A percentile compares a stretch with the other conserved stretches of the same genome.
Evolutionary conservation across 2,113 vertebrate species (phyloP).

Genomic region (Anthoscopus minutus): DNA sequence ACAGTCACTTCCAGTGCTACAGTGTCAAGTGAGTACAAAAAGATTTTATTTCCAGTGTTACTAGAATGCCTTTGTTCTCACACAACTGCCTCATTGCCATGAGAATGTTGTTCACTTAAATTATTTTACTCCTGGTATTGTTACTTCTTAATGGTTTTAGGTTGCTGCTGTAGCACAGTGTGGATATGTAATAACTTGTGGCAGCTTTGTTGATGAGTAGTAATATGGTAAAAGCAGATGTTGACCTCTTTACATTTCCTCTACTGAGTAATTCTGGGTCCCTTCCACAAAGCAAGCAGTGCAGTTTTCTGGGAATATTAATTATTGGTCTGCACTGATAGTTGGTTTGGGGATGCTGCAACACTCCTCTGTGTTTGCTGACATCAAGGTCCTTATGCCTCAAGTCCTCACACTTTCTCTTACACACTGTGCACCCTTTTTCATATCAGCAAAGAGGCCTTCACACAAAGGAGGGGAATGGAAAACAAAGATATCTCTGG

Average conservation of each 20-base stretch:
- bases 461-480: neutral
- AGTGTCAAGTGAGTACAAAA: slow-evolving; percentile 84
- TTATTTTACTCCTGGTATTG: neutral
- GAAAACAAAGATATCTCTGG: neutral
- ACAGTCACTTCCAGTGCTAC: slow-evolving; percentile 97
- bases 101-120: neutral
- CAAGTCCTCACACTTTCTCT: neutral
- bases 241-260: neutral
- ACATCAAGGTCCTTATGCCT: neutral
- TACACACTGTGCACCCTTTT: neutral
- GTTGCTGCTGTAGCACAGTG: neutral
- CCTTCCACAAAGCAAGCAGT: neutral
- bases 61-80: neutral
- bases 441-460: neutral
- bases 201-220: neutral
- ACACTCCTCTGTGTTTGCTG: neutral
- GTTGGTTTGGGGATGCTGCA: neutral
- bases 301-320: neutral
- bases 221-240: neutral
- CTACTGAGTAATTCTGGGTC: neutral
- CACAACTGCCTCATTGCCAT: neutral
- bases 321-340: neutral
- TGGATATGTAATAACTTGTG: neutral
- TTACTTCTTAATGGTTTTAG: neutral
- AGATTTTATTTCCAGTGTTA: neutral